Evolutionary conservation across 2,888 invertebrate species (phyloP), one percentile per base, ranked within the genome.

Genomic region (Lacanobia oleracea): DNA sequence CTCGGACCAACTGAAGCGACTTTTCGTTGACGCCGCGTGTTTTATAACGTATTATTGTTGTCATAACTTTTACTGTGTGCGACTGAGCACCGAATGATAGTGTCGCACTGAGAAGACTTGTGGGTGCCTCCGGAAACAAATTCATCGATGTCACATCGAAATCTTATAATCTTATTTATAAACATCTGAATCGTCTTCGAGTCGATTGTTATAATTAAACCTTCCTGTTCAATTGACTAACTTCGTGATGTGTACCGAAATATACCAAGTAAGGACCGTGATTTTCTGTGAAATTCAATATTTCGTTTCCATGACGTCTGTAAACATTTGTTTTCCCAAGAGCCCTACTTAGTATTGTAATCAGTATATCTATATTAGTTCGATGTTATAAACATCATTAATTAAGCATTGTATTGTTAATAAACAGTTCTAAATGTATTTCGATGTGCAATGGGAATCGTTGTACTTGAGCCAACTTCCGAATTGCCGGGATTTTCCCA

Each of bases 1-100:
- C 92, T 90, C 91, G 86, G 86, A 88, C 89, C 90, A 86, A 96
- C 95, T 95, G 95, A 94, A 93, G 92, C 91, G 88, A 91, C 90
- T 93, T 94, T 94, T 92, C 90, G 93, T 91, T 87, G 89, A 88
- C 88, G 88, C 92, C 84, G 90, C 89, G 88, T 90, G 93, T 95
- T 95, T 96, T 96, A 95, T 95, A 95, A 94, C 91, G 93, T 91
- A 91, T 91, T 91, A 92, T 93, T 94, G 94, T 94, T 94, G 94
- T 94, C 92, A 93, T 93, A 93, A 94, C 94, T 94, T 94, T 95
- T 94, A 92, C 93, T 87, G 92, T 84, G 89, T 85, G 85, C 84
- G 77, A 78, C 79, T 83, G 88, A 83, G 85, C 84, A 77, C 80
- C 79, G 71, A 77, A 72, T 65, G 81, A 78, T 76, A 79, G 79